Evolutionary conservation across 2,888 invertebrate genomes (phyloP).

Genomic region (Ophion ventricosus): DNA sequence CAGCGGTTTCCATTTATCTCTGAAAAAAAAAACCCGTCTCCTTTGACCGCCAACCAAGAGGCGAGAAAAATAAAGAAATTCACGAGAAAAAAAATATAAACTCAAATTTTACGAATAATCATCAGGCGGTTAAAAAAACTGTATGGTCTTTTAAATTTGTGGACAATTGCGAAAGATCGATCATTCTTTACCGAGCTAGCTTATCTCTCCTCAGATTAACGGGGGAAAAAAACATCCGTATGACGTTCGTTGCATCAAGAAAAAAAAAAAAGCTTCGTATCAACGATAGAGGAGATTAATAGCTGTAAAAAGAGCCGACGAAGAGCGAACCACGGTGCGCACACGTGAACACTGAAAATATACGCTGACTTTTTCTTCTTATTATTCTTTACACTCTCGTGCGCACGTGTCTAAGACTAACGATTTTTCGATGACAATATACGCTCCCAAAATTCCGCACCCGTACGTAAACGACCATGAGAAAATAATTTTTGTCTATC

Average conservation of each 20-base stretch:
- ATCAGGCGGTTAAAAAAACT: background rate
- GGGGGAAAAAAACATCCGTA: background rate
- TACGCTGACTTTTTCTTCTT: background rate
- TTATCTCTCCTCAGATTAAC: constrained; percentile 13
- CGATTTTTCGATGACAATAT: background rate
- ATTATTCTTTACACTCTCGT: background rate
- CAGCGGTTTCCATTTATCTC: too few relatives aligned
- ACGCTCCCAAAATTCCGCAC: background rate
- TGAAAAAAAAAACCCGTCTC: background rate
- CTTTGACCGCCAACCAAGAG: background rate
- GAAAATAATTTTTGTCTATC: background rate
- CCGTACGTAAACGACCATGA: background rate
- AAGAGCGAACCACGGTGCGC: constrained; percentile 40
- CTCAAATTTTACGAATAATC: background rate
- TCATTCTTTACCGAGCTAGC: background rate
- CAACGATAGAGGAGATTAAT: constrained; percentile 34
- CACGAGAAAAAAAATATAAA: background rate
- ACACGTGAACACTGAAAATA: constrained; percentile 57
- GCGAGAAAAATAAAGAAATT: background rate
- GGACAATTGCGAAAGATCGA: background rate
- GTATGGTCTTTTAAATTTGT: background rate
- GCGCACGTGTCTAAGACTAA: background rate
- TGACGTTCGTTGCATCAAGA: constrained; percentile 44
- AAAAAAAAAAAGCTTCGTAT: constrained; percentile 1
- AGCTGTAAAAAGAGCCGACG: background rate